phyloP scores from a whole-genome alignment of 2,888 invertebrate species.

The Lasius platythorax region DNA sequence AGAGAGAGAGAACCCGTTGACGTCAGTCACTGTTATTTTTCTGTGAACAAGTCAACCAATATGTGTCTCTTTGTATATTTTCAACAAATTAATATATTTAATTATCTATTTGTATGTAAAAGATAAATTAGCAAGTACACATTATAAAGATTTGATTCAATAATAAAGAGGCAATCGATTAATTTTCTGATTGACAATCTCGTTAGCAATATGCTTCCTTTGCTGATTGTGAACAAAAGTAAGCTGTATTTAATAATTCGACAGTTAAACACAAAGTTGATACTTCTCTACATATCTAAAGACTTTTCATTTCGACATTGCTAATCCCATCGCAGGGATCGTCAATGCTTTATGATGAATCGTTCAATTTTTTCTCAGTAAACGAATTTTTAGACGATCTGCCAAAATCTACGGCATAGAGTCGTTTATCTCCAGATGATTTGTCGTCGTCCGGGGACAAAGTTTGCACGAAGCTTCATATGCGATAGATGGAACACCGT shows the following conservation, averaged over 20 bases:
- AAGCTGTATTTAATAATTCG: neutral
- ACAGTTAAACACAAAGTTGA: neutral
- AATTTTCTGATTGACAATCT: neutral
- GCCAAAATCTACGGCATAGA: conserved; percentile 38
- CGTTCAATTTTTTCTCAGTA: conserved; percentile 26
- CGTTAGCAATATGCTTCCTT: neutral
- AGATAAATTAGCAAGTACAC: neutral
- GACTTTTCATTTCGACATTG: conserved; percentile 34
- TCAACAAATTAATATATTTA: neutral
- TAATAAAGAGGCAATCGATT: neutral
- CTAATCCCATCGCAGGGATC: neutral
- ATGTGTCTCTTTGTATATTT: neutral
- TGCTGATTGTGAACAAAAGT: neutral
- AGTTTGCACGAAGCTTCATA: conserved; percentile 46
- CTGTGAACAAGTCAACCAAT: neutral
- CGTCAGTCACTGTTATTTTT: neutral
- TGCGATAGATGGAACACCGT: conserved; percentile 44
- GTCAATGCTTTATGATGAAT: conserved; percentile 26
- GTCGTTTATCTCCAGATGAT: conserved; percentile 54
- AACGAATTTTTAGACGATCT: conserved; percentile 44
- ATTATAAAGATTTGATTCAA: neutral
- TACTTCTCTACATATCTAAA: neutral
- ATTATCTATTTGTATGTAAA: neutral
- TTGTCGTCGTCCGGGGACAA: conserved; percentile 39
- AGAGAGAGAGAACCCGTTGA: neutral